Percentiles rank a stretch among this genome's conserved stretches.
Evolutionary conservation across 2,113 vertebrate species (phyloP).

Genomic region (Geothlypis trichas): DNA sequence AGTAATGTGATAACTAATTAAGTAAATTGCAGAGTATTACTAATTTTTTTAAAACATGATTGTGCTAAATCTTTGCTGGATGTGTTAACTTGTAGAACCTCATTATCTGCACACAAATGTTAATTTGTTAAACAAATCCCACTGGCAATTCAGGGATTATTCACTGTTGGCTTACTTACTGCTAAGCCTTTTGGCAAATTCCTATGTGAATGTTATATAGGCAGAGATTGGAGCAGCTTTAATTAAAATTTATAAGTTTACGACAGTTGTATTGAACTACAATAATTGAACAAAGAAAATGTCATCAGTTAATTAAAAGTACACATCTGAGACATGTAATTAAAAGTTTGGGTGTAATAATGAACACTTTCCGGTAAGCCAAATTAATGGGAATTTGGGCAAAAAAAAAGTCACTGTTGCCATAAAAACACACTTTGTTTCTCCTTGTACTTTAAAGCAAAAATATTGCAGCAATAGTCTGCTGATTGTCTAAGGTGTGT

Average conservation of each 20-base stretch:
- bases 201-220: slow-evolving; percentile 63
- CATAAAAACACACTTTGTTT: background rate
- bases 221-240: slow-evolving; percentile 65
- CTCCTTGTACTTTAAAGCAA: background rate
- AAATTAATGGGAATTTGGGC: slow-evolving; percentile 46
- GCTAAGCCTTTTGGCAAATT: slow-evolving; percentile 77
- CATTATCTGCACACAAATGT: slow-evolving; percentile 76
- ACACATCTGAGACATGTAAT: slow-evolving; percentile 71
- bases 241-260: slow-evolving; percentile 82
- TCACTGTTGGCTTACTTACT: slow-evolving; percentile 75
- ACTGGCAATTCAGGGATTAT: slow-evolving; percentile 68
- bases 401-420: background rate
- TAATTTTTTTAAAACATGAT: slow-evolving; percentile 44
- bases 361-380: slow-evolving; percentile 45
- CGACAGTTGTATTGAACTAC: slow-evolving; percentile 73
- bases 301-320: slow-evolving; percentile 78
- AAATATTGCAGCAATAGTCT: background rate
- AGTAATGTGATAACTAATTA: slow-evolving; percentile 58
- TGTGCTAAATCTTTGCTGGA: slow-evolving; percentile 53
- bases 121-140: slow-evolving; percentile 79
- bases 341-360: slow-evolving; percentile 71
- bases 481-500: background rate
- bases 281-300: slow-evolving; percentile 77
- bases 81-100: slow-evolving; percentile 63
- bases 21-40: slow-evolving; percentile 54